Conservation (phyloP, 2,888 invertebrate genomes). For the Pterobdella sp. region DNA sequence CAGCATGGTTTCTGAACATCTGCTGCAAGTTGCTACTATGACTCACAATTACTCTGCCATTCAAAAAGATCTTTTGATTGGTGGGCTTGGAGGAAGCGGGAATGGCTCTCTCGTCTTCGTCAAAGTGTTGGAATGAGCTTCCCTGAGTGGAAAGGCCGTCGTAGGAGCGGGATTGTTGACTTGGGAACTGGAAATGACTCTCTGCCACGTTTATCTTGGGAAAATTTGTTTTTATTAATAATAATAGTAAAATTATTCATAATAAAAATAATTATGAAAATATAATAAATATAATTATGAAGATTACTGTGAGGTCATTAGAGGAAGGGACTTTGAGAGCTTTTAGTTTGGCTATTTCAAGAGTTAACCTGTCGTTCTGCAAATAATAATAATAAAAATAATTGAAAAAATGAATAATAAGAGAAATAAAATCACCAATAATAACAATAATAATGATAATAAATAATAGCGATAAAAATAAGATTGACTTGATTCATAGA, state of each 20-base stretch:
- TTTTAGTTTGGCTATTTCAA: background rate
- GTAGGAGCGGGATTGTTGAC: constrained; percentile 1
- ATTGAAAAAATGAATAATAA: background rate
- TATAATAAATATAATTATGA: background rate
- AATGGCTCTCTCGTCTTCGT: background rate
- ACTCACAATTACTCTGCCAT: constrained; percentile 25
- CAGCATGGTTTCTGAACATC: constrained; percentile 19
- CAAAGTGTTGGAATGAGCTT: background rate
- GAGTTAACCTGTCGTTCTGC: background rate
- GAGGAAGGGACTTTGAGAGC: background rate
- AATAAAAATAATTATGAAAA: background rate
- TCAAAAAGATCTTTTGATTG: constrained; percentile 26
- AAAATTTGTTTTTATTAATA: background rate
- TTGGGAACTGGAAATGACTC: background rate
- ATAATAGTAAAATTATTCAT: background rate
- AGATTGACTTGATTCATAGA: too few relatives aligned
- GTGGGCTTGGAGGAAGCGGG: constrained; percentile 19
- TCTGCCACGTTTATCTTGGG: background rate
- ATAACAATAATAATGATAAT: background rate
- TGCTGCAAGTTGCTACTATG: constrained; percentile 28
- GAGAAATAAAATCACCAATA: background rate
- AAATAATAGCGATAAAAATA: background rate
- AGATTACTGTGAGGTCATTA: background rate
- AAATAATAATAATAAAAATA: background rate
- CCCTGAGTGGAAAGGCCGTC: constrained; percentile 17